A percentile compares a stretch with the other conserved stretches of the same genome.
Evolutionary conservation across 2,113 vertebrate species (phyloP).

Genomic region (Callipepla squamata): DNA sequence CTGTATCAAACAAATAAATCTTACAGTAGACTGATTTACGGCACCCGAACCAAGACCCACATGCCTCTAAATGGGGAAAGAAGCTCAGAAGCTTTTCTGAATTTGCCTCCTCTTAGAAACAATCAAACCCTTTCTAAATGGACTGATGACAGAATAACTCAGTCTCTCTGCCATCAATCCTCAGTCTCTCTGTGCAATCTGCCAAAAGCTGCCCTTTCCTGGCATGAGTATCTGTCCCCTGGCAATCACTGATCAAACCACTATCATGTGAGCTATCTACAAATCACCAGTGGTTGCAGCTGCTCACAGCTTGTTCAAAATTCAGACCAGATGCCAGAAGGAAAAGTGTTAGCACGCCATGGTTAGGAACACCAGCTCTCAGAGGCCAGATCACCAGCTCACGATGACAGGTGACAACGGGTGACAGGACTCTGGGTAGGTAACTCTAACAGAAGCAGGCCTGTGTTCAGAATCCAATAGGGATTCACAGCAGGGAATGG

Average conservation of each 20-base stretch:
- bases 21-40: not conserved
- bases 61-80: not conserved
- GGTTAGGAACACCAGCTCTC: not conserved
- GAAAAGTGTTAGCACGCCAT: not conserved
- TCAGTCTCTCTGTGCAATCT: not conserved
- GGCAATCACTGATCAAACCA: not conserved
- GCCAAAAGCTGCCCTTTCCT: not conserved
- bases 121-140: not conserved
- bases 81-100: not conserved
- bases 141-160: not conserved
- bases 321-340: not conserved
- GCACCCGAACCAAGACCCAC: not conserved
- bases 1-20: constrained; percentile 11
- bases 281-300: not conserved
- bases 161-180: not conserved
- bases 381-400: not conserved
- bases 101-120: not conserved
- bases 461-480: not conserved
- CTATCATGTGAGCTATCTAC: not conserved
- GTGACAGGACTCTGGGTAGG: not conserved
- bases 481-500: not conserved
- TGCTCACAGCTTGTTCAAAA: not conserved
- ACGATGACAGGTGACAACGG: not conserved
- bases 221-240: not conserved
- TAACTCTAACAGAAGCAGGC: not conserved